Evolutionary conservation across 2,888 invertebrate species (phyloP).

Genomic region (Scaptomyza cyrtandrae): DNA sequence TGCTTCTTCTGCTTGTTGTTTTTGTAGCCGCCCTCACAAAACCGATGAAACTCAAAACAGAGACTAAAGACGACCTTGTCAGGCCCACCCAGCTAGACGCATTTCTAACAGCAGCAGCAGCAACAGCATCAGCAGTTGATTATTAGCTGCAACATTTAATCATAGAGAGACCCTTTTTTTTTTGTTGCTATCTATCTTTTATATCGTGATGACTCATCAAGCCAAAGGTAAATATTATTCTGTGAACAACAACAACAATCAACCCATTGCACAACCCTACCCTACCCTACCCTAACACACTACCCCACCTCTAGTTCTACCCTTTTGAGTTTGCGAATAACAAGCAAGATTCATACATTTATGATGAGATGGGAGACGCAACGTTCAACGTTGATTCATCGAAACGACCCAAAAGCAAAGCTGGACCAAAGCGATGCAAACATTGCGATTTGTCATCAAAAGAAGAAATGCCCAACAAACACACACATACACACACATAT

Average conservation of each 20-base stretch:
- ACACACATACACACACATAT: conserved; percentile 6
- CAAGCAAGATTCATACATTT: conserved; percentile 34
- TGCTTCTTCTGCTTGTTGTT: not conserved
- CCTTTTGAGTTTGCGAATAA: not conserved
- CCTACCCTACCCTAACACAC: not conserved
- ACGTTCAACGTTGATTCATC: conserved; percentile 25
- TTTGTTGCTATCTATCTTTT: not conserved
- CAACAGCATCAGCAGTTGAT: not conserved
- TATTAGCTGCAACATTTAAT: conserved; percentile 18
- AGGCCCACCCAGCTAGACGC: conserved; percentile 53
- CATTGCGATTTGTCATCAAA: conserved; percentile 63
- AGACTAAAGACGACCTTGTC: conserved; percentile 61
- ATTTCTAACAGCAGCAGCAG: too few relatives aligned
- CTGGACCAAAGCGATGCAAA: conserved; percentile 57
- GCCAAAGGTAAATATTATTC: conserved; percentile 41
- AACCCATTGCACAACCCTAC: not conserved
- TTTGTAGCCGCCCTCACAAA: conserved; percentile 45
- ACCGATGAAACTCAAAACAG: not conserved
- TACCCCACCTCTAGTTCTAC: not conserved
- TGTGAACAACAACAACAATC: not conserved
- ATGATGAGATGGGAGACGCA: conserved; percentile 20
- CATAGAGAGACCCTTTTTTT: not conserved
- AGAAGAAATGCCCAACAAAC: conserved; percentile 17
- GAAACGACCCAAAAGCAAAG: not conserved
- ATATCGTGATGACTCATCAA: not conserved